A percentile compares a stretch with the other conserved stretches of the same genome.
Conservation (phyloP, 92 coral and sea anemone genomes). For the Muricea muricata region DNA sequence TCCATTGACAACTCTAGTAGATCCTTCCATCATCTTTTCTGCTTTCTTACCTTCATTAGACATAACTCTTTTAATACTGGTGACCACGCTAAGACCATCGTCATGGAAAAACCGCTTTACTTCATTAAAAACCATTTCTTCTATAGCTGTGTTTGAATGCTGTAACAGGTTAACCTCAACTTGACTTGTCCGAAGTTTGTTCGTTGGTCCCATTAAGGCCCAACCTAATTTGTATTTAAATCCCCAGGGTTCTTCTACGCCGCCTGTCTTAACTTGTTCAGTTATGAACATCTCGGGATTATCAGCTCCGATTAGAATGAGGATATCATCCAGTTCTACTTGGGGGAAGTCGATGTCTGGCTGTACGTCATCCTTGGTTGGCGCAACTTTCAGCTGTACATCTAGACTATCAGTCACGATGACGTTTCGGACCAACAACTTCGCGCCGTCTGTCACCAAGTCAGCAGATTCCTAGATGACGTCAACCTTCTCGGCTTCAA, state of each 20-base stretch:
- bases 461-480: background rate
- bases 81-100: slow-evolving; percentile 21
- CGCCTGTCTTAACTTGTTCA: background rate
- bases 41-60: background rate
- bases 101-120: background rate
- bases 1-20: background rate
- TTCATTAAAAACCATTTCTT: background rate
- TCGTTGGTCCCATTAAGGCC: slow-evolving; percentile 26
- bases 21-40: background rate
- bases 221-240: slow-evolving; percentile 22
- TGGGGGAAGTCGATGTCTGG: background rate
- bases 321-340: background rate
- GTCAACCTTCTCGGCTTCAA: background rate
- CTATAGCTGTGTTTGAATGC: slow-evolving; percentile 13
- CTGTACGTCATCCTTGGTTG: background rate
- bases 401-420: background rate
- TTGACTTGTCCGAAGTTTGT: background rate
- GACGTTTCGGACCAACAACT: background rate
- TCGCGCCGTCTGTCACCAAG: background rate
- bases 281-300: slow-evolving; percentile 6
- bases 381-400: background rate
- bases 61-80: background rate
- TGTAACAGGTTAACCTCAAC: slow-evolving; percentile 15
- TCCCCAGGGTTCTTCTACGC: slow-evolving; percentile 13
- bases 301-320: slow-evolving; percentile 1